Evolutionary conservation across 2,888 invertebrate genomes (phyloP), one percentile per base, ranked within the genome.

Genomic region (Lumbricus terrestris): DNA sequence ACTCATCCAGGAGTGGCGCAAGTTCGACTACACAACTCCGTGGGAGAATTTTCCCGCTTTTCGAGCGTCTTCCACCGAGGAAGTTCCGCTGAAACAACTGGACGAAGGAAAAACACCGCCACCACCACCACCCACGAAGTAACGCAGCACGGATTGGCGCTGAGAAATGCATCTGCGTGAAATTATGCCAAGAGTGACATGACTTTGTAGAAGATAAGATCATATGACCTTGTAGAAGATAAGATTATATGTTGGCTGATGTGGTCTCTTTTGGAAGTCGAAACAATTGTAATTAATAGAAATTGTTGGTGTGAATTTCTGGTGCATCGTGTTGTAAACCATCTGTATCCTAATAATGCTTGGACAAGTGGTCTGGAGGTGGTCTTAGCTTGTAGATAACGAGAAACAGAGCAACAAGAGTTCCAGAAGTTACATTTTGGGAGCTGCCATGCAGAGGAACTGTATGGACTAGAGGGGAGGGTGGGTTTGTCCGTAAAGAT

Each of bases 1-100:
- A 95, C 95, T 99, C 95, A 97, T 99, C 0, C 99, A 99, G 95
- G 99, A 99, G 95, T 99, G 98, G 95, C 96, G 99, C 90, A 97
- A 97, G 95, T 99, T 99, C 95, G 99, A 99, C 94, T 96, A 99
- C 92, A 97, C 97, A 92, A 97, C 98, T 38, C 99, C 99, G 0
- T 99, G 99, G 99, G 99, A 99, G 95, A 97, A 97, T 94, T 99
- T 99, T 95, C 98, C 99, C 0, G 97, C 93, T 40, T 94, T 93
- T 90, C 38, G 92, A 35, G 92, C 91, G 29, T 23, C 69, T n/a
- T 38, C 40, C 13, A 23, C 40, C 3, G 89, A 90, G 88, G 89
- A 89, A 37, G 90, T 90, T n/a, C 42, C 90, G 18, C 88, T 90
- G 69, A 85, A 85, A 85, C 85, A 85, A 85, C 35, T 85, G 5